Conservation (phyloP, 2,797 vertebrate genomes). For the Acipenser ruthenus region DNA sequence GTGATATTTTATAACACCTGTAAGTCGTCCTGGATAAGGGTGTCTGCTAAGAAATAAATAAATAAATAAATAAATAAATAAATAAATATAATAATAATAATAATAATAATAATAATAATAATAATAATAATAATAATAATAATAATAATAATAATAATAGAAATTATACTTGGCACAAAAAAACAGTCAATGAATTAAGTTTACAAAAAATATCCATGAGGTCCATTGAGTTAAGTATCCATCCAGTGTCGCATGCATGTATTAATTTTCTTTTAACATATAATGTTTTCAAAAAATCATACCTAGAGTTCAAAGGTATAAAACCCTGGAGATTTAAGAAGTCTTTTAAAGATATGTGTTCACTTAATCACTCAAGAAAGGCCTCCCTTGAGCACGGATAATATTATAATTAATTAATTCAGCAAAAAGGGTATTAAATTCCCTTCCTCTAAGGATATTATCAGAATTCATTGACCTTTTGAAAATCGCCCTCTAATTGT, state of each 20-base stretch:
- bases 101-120: too few species aligned
- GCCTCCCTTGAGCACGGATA: conserved; percentile 90
- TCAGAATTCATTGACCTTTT: conserved; percentile 99
- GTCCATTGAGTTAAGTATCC: conserved; percentile 10
- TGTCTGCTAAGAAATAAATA: too few species aligned
- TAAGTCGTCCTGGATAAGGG: too few species aligned
- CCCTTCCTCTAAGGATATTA: conserved; percentile 94
- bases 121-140: too few species aligned
- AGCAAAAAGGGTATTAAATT: conserved; percentile 97
- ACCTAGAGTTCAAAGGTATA: conserved; percentile 65
- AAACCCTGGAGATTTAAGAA: conserved; percentile 58
- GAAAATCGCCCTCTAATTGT: conserved; percentile 96
- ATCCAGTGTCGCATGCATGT: not conserved
- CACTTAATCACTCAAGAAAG: conserved; percentile 98
- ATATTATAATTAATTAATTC: conserved; percentile 99
- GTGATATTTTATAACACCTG: too few species aligned
- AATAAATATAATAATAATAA: too few species aligned
- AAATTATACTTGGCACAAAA: not conserved
- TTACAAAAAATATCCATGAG: conserved; percentile 11
- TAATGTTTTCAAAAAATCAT: conserved; percentile 57
- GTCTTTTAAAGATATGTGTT: conserved; percentile 80
- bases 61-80: too few species aligned
- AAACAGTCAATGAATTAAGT: not conserved
- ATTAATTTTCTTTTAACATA: not conserved
- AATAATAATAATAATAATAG: too few species aligned